These are phyloP conservation scores for Monopis laevigella DNA, from an alignment of 2,888 invertebrate species.

Conservation along the genomic window DNA sequence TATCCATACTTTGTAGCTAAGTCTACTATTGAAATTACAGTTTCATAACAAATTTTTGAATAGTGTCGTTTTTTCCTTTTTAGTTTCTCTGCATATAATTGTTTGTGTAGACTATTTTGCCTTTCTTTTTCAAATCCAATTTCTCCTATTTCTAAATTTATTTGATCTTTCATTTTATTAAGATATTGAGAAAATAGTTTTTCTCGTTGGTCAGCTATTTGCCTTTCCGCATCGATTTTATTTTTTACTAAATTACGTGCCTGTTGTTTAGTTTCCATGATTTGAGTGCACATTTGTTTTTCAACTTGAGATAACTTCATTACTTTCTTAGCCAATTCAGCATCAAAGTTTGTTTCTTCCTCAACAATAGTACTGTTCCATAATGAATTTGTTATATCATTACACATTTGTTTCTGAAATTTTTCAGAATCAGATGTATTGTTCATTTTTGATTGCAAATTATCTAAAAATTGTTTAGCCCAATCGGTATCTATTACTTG, in stretches of 20 bases:
- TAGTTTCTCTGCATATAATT: constrained; percentile 62
- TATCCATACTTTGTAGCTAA: constrained; percentile 61
- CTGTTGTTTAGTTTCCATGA: constrained; percentile 69
- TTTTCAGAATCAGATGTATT: constrained; percentile 47
- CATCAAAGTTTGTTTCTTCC: constrained; percentile 60
- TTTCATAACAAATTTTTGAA: constrained; percentile 58
- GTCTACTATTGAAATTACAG: constrained; percentile 63
- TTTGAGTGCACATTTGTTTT: constrained; percentile 71
- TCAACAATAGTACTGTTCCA: constrained; percentile 62
- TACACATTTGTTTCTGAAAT: constrained; percentile 58
- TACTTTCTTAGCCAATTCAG: constrained; percentile 61
- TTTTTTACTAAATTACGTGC: constrained; percentile 64
- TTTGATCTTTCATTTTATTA: constrained; percentile 48
- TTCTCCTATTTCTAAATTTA: constrained; percentile 52
- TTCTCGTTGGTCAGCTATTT: constrained; percentile 56
- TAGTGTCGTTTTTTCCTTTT: constrained; percentile 54
- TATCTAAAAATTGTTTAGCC: constrained; percentile 55
- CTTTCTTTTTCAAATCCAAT: constrained; percentile 62
- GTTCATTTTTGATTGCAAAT: constrained; percentile 49
- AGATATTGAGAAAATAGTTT: constrained; percentile 53
- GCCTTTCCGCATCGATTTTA: constrained; percentile 55
- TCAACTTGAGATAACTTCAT: constrained; percentile 72
- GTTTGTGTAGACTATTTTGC: constrained; percentile 58
- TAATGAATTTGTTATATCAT: constrained; percentile 50
- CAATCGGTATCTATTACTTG: constrained; percentile 39